phyloP scores from a whole-genome alignment of 2,113 vertebrate genomes.

The Neogale vison region DNA sequence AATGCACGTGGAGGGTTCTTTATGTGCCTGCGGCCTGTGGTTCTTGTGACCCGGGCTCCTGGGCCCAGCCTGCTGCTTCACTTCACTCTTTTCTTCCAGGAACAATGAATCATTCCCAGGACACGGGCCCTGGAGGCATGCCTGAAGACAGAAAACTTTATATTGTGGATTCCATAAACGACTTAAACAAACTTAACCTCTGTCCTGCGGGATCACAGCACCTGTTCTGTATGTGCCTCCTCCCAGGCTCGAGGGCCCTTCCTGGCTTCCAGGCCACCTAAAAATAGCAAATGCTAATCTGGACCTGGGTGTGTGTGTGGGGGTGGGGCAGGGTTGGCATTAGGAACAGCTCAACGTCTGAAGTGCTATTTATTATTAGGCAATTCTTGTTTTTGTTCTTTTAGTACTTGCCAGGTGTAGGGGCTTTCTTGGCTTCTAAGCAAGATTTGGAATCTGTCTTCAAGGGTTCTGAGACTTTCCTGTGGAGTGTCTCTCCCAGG shows the following conservation, averaged over 20 bases:
- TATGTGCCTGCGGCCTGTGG: not conserved
- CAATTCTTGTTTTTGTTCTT: not conserved
- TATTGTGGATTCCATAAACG: conserved; percentile 88
- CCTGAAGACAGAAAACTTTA: conserved; percentile 86
- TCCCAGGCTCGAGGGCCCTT: not conserved
- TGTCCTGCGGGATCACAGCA: conserved; percentile 73
- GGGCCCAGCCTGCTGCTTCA: not conserved
- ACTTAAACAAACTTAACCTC: conserved; percentile 85
- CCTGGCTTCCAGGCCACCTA: not conserved
- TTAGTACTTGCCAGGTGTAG: not conserved
- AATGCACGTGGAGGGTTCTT: not conserved
- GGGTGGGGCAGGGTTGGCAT: rapidly evolving
- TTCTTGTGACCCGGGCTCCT: not conserved
- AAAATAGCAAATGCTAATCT: not conserved
- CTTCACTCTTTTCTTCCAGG: conserved; percentile 69
- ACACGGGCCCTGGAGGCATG: conserved; percentile 55
- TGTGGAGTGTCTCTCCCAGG: not conserved
- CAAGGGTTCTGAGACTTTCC: not conserved
- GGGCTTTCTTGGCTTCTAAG: not conserved
- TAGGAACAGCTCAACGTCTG: not conserved
- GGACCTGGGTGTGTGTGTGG: not conserved
- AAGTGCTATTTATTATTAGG: not conserved
- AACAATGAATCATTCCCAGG: conserved; percentile 82
- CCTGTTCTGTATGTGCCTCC: conserved; percentile 70
- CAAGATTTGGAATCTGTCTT: not conserved